A percentile compares a stretch with the other conserved stretches of the same genome.
Conservation (phyloP, 2,113 vertebrate genomes). For the Sardina pilchardus region DNA sequence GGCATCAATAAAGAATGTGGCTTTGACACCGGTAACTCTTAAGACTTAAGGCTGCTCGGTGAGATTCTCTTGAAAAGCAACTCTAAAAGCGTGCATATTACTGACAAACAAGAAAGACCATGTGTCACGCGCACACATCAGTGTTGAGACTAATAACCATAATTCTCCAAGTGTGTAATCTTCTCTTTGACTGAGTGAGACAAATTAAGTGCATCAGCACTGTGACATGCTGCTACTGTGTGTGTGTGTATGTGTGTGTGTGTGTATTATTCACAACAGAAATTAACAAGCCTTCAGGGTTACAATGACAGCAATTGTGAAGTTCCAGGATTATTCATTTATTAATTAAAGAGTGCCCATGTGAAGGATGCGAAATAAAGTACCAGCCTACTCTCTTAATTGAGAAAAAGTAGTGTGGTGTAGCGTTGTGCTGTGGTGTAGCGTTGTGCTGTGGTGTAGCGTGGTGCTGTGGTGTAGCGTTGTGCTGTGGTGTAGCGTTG, state of each 20-base stretch:
- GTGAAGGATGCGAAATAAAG: background rate
- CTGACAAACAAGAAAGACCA: background rate
- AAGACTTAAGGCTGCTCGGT: background rate
- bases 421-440: background rate
- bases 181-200: background rate
- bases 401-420: background rate
- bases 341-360: background rate
- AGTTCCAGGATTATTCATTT: background rate
- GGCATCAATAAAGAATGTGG: background rate
- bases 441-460: too few species aligned
- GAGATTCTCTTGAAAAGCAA: background rate
- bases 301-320: background rate
- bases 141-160: background rate
- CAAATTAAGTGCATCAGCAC: background rate
- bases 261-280: background rate
- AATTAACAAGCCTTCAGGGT: background rate
- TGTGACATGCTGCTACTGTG: background rate
- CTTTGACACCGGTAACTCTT: background rate
- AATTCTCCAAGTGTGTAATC: background rate
- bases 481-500: background rate
- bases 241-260: background rate
- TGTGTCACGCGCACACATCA: background rate
- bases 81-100: background rate
- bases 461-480: too few species aligned
- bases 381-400: background rate